These are phyloP conservation scores for Macroglossus sobrinus DNA, from an alignment of 2,113 vertebrate species.

Conservation along the genomic window DNA sequence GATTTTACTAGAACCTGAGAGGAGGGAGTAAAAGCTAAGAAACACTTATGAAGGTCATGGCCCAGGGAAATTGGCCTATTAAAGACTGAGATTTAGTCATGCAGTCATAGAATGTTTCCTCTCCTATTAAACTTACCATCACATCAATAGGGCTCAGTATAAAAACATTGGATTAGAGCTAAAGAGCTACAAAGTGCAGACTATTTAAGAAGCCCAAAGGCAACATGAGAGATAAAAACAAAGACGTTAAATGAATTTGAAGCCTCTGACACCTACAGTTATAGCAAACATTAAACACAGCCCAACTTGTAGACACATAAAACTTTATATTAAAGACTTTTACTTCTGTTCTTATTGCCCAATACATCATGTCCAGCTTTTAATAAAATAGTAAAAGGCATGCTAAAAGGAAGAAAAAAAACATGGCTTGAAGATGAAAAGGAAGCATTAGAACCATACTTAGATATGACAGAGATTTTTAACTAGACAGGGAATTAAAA, in stretches of 20 bases:
- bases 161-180: background rate
- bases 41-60: background rate
- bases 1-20: background rate
- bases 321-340: background rate
- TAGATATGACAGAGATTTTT: constrained; percentile 14
- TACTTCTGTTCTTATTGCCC: background rate
- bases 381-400: background rate
- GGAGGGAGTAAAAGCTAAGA: background rate
- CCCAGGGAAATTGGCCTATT: background rate
- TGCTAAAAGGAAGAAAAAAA: background rate
- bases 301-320: background rate
- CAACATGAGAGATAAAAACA: background rate
- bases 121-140: background rate
- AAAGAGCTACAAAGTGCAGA: background rate
- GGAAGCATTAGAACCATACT: background rate
- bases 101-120: background rate
- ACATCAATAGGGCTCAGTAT: background rate
- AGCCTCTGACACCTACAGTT: background rate
- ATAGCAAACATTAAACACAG: background rate
- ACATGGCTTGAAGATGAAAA: background rate
- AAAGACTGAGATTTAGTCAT: background rate
- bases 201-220: background rate
- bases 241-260: background rate
- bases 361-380: background rate
- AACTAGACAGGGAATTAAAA: background rate